Base-by-base conservation (phyloP, 2,888 invertebrate genomes). In the Morinoia aosen region DNA sequence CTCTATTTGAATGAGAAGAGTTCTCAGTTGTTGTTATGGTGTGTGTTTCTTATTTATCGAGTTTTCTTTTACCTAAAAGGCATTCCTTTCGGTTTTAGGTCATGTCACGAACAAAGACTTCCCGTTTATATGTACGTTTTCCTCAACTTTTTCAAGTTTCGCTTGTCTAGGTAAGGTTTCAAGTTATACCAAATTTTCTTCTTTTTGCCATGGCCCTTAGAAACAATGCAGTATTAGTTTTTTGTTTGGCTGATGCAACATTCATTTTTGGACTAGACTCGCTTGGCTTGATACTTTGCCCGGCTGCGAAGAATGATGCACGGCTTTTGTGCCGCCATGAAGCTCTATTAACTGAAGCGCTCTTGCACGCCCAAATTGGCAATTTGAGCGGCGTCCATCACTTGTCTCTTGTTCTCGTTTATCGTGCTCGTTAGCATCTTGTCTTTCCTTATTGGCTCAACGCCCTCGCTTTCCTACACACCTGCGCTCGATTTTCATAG, bases 361-460 rank as follows among this genome's bases (percentile, higher is more conserved):
- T 40, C 90, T 48, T 90, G 90, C 90, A 14, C 25, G 40, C 40
- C 90, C 48, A 40, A 90, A 90, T 90, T 90, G 90, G 90, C 90
- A 90, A 90, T 90, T 90, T 90, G 90, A 90, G 90, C 90, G 39
- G 39, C 90, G 90, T 90, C 90, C 90, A 90, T 90, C 90, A 90
- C 40, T 40, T 90, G 76, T 76, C 76, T 76, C 76, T 76, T 76
- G 76, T 33, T 76, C 76, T 76, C 76, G 76, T 76, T 76, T 76
- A 76, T 76, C 76, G 76, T 76, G 76, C 76, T 76, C 76, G 76
- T 76, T 76, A 76, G 76, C 76, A 76, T 76, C 76, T 76, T 33
- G 76, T 76, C 76, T 33, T 16, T 76, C 76, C 76, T 76, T 76
- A 76, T 76, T 76, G 76, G 76, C 76, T 76, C 25, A 76, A 33